These are phyloP conservation scores for Empidonax alnorum DNA, from an alignment of 2,113 vertebrate genomes.

Conservation along the genomic window DNA sequence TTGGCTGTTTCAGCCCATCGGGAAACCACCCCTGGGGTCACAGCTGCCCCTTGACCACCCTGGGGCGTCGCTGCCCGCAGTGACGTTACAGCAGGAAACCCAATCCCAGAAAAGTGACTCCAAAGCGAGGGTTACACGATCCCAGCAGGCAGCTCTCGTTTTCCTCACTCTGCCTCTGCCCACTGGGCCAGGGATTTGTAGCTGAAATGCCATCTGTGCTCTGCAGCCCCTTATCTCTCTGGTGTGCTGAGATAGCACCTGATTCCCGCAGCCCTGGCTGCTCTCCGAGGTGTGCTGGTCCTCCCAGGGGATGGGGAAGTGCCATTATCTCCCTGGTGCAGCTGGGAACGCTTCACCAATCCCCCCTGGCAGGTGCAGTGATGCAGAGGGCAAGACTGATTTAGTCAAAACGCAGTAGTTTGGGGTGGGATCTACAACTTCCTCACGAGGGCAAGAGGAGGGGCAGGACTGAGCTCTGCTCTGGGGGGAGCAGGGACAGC, in stretches of 20 bases:
- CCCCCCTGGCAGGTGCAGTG: not conserved
- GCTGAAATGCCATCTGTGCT: not conserved
- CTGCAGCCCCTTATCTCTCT: not conserved
- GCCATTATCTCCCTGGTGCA: not conserved
- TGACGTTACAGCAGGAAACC: not conserved
- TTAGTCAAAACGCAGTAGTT: not conserved
- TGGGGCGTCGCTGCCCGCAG: not conserved
- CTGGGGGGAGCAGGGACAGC: not conserved
- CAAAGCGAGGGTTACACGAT: not conserved
- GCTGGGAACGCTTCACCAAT: not conserved
- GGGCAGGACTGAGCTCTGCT: not conserved
- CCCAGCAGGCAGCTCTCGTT: not conserved
- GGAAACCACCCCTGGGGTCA: not conserved
- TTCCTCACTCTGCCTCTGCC: not conserved
- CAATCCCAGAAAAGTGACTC: not conserved
- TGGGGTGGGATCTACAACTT: not conserved
- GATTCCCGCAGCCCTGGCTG: not conserved
- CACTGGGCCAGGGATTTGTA: not conserved
- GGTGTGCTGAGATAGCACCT: not conserved
- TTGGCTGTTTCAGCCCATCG: not conserved
- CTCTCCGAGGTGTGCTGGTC: not conserved
- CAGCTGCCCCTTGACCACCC: accelerated
- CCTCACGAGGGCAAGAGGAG: not conserved
- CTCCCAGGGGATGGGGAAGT: not conserved
- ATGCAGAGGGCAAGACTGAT: not conserved